phyloP scores from a whole-genome alignment of 1,140 invertebrate species.

The Bombyx mandarina region DNA sequence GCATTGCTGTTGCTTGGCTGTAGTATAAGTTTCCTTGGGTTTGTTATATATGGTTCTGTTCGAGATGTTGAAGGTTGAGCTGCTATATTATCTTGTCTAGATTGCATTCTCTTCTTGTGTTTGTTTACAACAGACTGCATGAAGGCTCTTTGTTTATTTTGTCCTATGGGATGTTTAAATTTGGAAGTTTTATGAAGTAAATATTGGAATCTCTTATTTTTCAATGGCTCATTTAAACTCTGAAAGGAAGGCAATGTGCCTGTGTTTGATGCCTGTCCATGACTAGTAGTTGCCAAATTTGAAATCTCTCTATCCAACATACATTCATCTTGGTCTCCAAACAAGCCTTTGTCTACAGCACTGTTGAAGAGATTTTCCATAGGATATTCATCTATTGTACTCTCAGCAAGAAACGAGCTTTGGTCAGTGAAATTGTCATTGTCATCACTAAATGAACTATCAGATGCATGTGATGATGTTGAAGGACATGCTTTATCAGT shows the following conservation, averaged over 20 bases:
- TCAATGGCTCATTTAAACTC: slow-evolving; percentile 61
- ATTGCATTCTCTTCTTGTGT: slow-evolving; percentile 63
- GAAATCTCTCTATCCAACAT: slow-evolving; percentile 66
- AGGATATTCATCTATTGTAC: slow-evolving; percentile 62
- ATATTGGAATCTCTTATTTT: slow-evolving; percentile 68
- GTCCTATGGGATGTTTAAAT: slow-evolving; percentile 63
- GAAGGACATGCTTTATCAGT: slow-evolving; percentile 40
- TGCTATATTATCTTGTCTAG: slow-evolving; percentile 30
- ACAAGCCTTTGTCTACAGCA: slow-evolving; percentile 60
- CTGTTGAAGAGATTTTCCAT: slow-evolving; percentile 66
- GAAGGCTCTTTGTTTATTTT: slow-evolving; percentile 67
- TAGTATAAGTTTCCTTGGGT: slow-evolving; percentile 37
- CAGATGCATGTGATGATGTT: slow-evolving; percentile 44
- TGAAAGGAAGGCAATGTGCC: slow-evolving; percentile 54
- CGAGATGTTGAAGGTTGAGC: slow-evolving; percentile 60
- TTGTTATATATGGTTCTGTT: slow-evolving; percentile 47
- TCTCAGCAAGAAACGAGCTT: slow-evolving; percentile 61
- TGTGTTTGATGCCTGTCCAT: slow-evolving; percentile 46
- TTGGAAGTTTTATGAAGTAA: slow-evolving; percentile 69
- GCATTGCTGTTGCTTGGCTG: slow-evolving; percentile 32
- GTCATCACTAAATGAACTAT: slow-evolving; percentile 55
- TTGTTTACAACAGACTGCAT: slow-evolving; percentile 68
- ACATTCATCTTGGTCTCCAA: slow-evolving; percentile 56
- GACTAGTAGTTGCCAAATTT: slow-evolving; percentile 58
- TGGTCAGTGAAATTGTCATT: slow-evolving; percentile 59